Base-by-base conservation (phyloP, 2,113 vertebrate species). In the Channa argus region DNA sequence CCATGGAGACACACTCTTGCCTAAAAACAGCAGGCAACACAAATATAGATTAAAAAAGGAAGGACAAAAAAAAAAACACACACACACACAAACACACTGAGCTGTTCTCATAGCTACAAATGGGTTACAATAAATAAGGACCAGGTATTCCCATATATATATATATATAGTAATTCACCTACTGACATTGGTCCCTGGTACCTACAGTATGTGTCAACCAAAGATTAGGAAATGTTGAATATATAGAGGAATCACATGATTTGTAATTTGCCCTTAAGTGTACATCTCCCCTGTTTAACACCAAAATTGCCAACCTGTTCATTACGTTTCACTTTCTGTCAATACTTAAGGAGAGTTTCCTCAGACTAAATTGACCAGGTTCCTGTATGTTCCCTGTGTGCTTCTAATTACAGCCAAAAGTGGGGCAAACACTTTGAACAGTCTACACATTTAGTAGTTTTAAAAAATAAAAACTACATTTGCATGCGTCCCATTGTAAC, bases 1-100 rank as follows among this genome's bases (percentile, higher is more conserved):
- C 97, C 10, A 97, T 98, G 82, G 97, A 98, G 66, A 99, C 95
- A 1, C 98, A 99, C 90, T 98, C 97, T 92, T 98, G 96, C 93
- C 98, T 99, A 85, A 2, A 24, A 79, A 74, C 43, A 14, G 43
- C 15, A 51, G 34, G 24, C 24, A 24, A 24, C 24, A 24, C 24
- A 24, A 24, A 24, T 24, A 24, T 24, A 24, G 24, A 24, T 24
- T 24, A 24, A 24, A 24, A 24, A 24, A 24, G 24, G 24, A 24
- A 24, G 24, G 24, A 24, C 24, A 24, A 24, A 24, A 24, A 24
- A 24, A 24, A 24, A 24, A 24, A 24, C 1, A 24, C 1, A 24
- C 24, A 24, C 24, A 24, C 24, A 24, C 24, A 24, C 24, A 24
- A 1, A 24, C 24, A 24, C 24, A 24, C 24, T 24, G 24, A 24